phyloP scores from a whole-genome alignment of 2,113 vertebrate species.

The Craseonycteris thonglongyai region DNA sequence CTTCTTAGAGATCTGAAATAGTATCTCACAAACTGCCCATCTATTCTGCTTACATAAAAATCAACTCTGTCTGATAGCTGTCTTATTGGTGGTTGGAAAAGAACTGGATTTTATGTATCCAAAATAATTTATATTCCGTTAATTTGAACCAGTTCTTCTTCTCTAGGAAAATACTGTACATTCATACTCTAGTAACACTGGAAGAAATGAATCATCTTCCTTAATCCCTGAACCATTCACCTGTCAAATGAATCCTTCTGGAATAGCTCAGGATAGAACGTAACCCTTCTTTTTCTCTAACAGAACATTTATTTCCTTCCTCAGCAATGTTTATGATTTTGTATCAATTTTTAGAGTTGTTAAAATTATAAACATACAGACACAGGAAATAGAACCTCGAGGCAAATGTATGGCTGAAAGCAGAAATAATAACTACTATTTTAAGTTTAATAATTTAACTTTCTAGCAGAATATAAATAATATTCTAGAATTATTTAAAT shows the following conservation, averaged over 20 bases:
- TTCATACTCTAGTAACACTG: neutral
- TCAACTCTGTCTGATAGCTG: rapidly evolving
- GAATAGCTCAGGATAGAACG: neutral
- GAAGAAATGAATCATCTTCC: neutral
- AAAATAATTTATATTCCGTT: neutral
- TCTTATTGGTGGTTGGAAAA: neutral
- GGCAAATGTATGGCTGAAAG: neutral
- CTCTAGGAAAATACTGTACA: neutral
- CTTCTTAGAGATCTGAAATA: neutral
- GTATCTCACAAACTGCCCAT: neutral
- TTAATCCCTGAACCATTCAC: neutral
- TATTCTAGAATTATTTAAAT: neutral
- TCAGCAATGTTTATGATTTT: neutral
- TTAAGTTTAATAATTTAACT: neutral
- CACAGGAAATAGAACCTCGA: neutral
- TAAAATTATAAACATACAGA: neutral
- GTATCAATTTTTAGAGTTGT: neutral
- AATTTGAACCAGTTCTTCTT: neutral
- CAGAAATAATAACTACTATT: neutral
- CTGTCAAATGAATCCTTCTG: neutral
- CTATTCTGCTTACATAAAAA: neutral
- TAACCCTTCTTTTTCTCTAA: neutral
- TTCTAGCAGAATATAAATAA: neutral
- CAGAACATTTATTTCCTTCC: neutral
- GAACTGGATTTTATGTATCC: neutral